phyloP scores from a whole-genome alignment of 2,888 invertebrate genomes.

The Eupithecia exiguata region DNA sequence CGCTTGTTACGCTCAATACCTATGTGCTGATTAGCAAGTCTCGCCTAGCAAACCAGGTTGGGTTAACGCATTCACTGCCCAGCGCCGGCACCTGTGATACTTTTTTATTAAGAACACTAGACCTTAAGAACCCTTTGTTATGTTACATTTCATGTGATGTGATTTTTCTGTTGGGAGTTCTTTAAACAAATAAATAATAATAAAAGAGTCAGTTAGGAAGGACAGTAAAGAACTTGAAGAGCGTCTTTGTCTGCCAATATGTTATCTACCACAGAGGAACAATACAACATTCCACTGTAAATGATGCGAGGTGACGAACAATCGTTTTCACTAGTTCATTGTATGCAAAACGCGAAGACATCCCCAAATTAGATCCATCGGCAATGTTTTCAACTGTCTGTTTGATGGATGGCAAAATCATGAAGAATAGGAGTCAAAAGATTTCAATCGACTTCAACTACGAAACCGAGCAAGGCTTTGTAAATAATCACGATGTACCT shows the following conservation, averaged over 20 bases:
- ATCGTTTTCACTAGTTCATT: conserved; percentile 23
- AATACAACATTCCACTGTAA: conserved; percentile 25
- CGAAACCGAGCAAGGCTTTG: background rate
- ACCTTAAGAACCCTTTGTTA: too few species aligned
- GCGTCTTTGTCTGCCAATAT: conserved; percentile 15
- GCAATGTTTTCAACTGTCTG: conserved; percentile 7
- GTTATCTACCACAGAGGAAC: conserved; percentile 22
- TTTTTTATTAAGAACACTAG: too few species aligned
- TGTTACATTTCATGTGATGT: too few species aligned
- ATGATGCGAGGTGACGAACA: conserved; percentile 24
- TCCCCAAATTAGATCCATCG: conserved; percentile 30
- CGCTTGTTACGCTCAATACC: too few species aligned
- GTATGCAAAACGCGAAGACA: conserved; percentile 34
- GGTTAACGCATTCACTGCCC: too few species aligned
- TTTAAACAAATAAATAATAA: background rate
- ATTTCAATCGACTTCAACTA: background rate
- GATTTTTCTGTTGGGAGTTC: too few species aligned
- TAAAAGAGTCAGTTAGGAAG: background rate
- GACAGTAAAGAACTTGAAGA: background rate
- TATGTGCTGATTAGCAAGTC: too few species aligned
- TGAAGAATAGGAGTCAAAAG: background rate
- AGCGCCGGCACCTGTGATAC: too few species aligned
- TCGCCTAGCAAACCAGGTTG: too few species aligned
- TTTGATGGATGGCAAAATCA: conserved; percentile 19
- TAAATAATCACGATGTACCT: background rate